Conservation (phyloP, 2,888 invertebrate genomes). For the Erpobdella octoculata region DNA sequence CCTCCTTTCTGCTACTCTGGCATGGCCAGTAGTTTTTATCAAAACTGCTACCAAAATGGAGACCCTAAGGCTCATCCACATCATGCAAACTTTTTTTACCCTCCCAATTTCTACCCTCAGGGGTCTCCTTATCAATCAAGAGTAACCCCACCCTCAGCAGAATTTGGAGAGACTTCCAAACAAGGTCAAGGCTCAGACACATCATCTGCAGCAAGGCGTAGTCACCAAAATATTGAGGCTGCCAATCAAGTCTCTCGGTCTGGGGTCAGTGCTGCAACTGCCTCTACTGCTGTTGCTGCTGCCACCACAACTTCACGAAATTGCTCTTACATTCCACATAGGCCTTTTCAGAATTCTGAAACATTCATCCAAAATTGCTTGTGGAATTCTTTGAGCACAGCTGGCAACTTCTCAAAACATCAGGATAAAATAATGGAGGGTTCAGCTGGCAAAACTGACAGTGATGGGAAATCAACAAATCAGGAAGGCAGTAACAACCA, state of each 20-base stretch:
- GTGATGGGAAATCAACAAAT: too few relatives aligned
- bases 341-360: conserved; percentile 22
- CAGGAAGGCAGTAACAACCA: too few relatives aligned
- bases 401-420: background rate
- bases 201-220: background rate
- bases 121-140: background rate
- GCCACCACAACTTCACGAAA: background rate
- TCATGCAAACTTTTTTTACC: conserved; percentile 18
- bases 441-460: too few relatives aligned
- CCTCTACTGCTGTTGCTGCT: background rate
- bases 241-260: too few relatives aligned
- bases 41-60: background rate
- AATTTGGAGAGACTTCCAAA: background rate
- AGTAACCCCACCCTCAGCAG: background rate
- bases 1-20: conserved; percentile 18
- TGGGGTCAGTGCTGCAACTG: background rate
- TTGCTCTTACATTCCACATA: conserved; percentile 13
- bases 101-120: conserved; percentile 9
- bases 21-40: background rate
- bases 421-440: background rate
- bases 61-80: background rate
- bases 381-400: background rate
- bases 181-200: background rate
- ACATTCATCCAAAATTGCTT: too few relatives aligned
- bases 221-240: too few relatives aligned